A percentile compares a stretch with the other conserved stretches of the same genome.
These are phyloP conservation scores for Stegostoma tigrinum DNA, from an alignment of 2,113 vertebrate species.

Conservation along the genomic window DNA sequence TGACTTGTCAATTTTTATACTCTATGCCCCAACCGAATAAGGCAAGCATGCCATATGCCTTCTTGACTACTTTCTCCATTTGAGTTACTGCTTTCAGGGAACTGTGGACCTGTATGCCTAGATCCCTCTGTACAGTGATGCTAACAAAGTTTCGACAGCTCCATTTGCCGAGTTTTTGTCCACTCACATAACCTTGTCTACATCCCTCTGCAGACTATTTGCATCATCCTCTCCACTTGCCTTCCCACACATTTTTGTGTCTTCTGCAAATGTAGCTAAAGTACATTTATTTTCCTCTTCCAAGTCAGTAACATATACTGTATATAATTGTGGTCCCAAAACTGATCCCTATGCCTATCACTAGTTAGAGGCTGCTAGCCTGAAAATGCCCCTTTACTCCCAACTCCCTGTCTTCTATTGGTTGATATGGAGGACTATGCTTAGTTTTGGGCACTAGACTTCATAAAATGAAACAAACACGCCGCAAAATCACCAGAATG, in stretches of 20 bases:
- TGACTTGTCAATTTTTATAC: no score
- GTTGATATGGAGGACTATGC: not conserved
- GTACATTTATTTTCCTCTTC: not conserved
- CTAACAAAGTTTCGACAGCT: no score
- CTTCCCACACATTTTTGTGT: not conserved
- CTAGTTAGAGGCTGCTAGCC: no score
- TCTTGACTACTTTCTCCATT: no score
- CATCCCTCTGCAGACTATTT: not conserved
- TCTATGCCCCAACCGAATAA: no score
- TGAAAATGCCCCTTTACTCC: not conserved
- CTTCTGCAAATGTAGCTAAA: no score
- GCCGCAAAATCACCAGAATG: not conserved
- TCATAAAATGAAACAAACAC: not conserved
- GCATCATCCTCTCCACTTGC: not conserved
- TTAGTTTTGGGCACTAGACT: not conserved
- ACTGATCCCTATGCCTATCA: no score
- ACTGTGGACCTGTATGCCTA: no score
- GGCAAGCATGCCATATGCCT: no score
- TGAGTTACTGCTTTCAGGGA: no score
- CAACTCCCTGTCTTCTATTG: no score
- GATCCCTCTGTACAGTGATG: no score
- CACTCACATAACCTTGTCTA: not conserved
- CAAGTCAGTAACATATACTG: not conserved
- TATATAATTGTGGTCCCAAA: not conserved
- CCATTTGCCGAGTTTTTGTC: not conserved